Base-by-base conservation (phyloP, 23 tunicate species). In the Trididemnum miniatum region DNA sequence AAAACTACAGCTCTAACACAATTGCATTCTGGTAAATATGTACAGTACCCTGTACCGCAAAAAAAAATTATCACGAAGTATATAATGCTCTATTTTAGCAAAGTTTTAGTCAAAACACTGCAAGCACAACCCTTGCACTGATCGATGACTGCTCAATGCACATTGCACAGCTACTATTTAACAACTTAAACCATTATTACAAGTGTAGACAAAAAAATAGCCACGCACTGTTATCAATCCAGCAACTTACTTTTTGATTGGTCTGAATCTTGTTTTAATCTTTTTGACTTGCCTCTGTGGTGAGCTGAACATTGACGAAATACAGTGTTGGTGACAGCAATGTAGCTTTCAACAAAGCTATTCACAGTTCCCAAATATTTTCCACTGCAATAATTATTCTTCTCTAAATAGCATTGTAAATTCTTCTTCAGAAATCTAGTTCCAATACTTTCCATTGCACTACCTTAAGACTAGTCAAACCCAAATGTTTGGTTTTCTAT, bases 271-370 rank as follows among this genome's bases (percentile, higher is more conserved):
- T 52, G 9, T 75, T 83, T 89, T 2, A 89, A 65, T 59, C 95
- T 71, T 59, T 89, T 89, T 39, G 95, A 89, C 32, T 65, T 24
- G 18, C 95, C 95, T 65, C 82, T 66, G 20, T 30, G 59, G 37
- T 89, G 88, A 5, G 85, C 40, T 0, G 88, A 83, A 30, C 62
- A 60, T 57, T 81, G 33, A 9, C 86, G 38, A 71, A 78, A 89
- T 25, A 54, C 65, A 23, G 51, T 5, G 72, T 71, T 63, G 1
- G 88, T 76, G 2, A 65, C 73, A 25, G 85, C 80, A 40, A 89
- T 66, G 44, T 51, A 84, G n/a, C 88, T 86, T 36, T 84, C 95
- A 29, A 89, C 76, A 23, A 89, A 79, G 9, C 34, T 59, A 26
- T 84, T 71, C 30, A 80, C 36, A 34, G 79, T 35, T 66, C 80